Evolutionary conservation across 2,888 invertebrate genomes (phyloP), one percentile per base, ranked within the genome.

Genomic region (Parnassius glacialis): DNA sequence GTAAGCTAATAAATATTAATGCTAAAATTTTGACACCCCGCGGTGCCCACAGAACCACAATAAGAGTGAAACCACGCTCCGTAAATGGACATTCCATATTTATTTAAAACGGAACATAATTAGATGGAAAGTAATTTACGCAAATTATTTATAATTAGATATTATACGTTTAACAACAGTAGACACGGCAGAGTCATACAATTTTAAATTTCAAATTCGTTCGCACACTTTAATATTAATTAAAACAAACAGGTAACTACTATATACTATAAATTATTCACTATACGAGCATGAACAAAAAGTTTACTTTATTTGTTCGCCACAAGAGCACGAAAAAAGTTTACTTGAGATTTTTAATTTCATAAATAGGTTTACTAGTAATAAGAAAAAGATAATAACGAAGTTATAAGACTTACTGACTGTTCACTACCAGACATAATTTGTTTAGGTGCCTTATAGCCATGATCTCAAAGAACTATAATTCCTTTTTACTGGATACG

Each of bases 61-160:
- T 9, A 34, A 53, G 34, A 34, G 53, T 43, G 16, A 52, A 57
- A 34, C 11, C 57, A 53, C 43, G 57, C 48, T 41, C 53, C 57
- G 50, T 57, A 61, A 57, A 61, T 51, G 16, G 44, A 57, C 57
- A 45, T 34, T 13, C 41, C 50, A 52, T 52, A 56, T 48, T 56
- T 56, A 61, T 52, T 52, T 42, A 48, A 47, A 42, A 57, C 48
- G 9, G 42, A 53, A 41, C 44, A 57, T 52, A 25, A 62, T 57
- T 52, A 48, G 50, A 53, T 13, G 13, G 13, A 53, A 57, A 53
- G 48, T 57, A 57, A 50, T 57, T 62, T 11, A 62, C 45, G 54
- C 62, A 55, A 55, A 55, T 62, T 54, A 62, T 55, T 62, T 54
- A 42, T 20, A 59, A 55, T 55, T 62, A 55, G 54, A 53, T 58